These are phyloP conservation scores for Antheraea pernyi DNA, from an alignment of 1,140 invertebrate species.

Conservation along the genomic window DNA sequence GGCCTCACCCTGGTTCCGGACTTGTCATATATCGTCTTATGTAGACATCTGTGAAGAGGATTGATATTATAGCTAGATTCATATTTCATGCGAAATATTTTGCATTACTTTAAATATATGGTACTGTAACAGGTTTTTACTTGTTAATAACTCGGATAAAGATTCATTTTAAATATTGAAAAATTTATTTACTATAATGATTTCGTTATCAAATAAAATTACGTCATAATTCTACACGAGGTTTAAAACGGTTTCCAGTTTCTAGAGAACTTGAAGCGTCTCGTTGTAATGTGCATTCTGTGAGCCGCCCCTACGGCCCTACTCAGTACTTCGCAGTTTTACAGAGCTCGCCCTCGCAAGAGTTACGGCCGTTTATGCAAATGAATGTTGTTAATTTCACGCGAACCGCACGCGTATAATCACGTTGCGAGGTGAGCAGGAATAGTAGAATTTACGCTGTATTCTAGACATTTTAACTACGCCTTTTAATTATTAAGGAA, in stretches of 20 bases:
- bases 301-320: neutral
- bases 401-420: neutral
- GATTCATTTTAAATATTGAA: no score
- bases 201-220: no score
- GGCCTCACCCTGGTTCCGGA: neutral
- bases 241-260: neutral
- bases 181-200: no score
- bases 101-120: no score
- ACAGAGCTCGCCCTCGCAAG: neutral
- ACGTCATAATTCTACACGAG: no score
- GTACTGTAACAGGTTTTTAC: no score
- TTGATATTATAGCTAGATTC: neutral
- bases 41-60: neutral
- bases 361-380: neutral
- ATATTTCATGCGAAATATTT: no score
- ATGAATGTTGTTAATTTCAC: slow-evolving; percentile 2
- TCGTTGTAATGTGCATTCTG: neutral
- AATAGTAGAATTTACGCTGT: neutral
- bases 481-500: neutral
- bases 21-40: neutral
- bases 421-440: neutral
- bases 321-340: neutral
- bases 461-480: neutral
- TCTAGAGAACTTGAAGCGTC: neutral
- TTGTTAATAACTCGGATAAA: no score